Percentiles rank a stretch among this genome's conserved stretches.
Evolutionary conservation across 2,113 vertebrate genomes (phyloP).

Genomic region (Sphaerodactylus townsendi): DNA sequence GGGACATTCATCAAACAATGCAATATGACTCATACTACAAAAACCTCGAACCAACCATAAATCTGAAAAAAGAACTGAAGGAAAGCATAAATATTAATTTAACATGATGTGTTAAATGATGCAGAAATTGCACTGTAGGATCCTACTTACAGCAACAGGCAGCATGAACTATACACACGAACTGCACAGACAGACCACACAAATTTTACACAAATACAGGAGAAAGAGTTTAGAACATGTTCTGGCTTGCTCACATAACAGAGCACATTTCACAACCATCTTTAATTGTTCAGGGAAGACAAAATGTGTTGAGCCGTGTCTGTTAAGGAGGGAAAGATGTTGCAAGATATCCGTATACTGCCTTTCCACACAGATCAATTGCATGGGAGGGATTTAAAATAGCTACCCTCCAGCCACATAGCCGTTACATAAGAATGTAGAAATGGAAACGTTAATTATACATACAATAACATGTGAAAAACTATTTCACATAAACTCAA

Average conservation of each 20-base stretch:
- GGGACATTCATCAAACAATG: too few relatives aligned
- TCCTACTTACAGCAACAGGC: too few relatives aligned
- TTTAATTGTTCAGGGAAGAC: conserved; percentile 61
- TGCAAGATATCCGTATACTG: conserved; percentile 45
- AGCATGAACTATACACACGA: too few relatives aligned
- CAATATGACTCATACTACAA: too few relatives aligned
- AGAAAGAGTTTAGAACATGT: conserved; percentile 37
- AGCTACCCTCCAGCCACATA: not conserved
- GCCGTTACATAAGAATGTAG: not conserved
- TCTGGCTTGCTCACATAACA: conserved; percentile 35
- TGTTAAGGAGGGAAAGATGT: conserved; percentile 51
- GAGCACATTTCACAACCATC: conserved; percentile 46
- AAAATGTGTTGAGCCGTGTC: conserved; percentile 63
- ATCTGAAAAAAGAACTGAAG: too few relatives aligned
- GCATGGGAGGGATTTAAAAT: not conserved
- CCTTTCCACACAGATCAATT: conserved; percentile 15
- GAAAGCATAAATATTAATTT: too few relatives aligned
- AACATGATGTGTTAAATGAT: too few relatives aligned
- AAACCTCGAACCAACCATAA: too few relatives aligned
- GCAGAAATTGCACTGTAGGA: too few relatives aligned
- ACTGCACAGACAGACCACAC: accelerated
- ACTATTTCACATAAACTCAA: not conserved
- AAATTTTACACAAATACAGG: not conserved
- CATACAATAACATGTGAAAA: not conserved
- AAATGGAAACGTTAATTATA: not conserved